Conservation (phyloP, 2,888 invertebrate genomes). For the Stenurella melanura region DNA sequence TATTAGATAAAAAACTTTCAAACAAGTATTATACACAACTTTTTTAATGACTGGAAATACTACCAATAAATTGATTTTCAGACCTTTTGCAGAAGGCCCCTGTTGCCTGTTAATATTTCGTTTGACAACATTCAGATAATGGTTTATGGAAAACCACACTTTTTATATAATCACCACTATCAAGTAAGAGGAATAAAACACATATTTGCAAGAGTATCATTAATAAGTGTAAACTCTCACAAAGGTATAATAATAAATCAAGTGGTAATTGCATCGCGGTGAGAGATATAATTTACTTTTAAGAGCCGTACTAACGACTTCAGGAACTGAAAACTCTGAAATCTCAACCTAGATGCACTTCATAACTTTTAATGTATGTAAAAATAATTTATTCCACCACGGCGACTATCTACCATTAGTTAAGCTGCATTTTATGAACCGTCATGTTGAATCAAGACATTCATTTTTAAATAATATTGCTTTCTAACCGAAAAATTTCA, state of each 20-base stretch:
- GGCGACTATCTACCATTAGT: slow-evolving; percentile 35
- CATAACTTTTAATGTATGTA: slow-evolving; percentile 51
- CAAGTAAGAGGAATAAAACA: slow-evolving; percentile 11
- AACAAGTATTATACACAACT: too few species aligned
- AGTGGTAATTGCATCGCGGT: slow-evolving; percentile 56
- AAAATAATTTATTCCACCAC: slow-evolving; percentile 54
- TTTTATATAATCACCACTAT: neutral
- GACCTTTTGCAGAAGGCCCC: too few species aligned
- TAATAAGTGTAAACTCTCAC: slow-evolving; percentile 48
- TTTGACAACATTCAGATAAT: neutral
- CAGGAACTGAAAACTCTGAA: slow-evolving; percentile 56
- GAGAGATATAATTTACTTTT: slow-evolving; percentile 58
- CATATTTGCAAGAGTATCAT: slow-evolving; percentile 35
- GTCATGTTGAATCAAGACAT: slow-evolving; percentile 28
- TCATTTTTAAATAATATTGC: too few species aligned
- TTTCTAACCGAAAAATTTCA: too few species aligned
- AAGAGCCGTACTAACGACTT: slow-evolving; percentile 57
- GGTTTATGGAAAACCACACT: neutral
- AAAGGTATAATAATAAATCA: slow-evolving; percentile 55
- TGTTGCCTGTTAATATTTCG: too few species aligned
- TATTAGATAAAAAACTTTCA: too few species aligned
- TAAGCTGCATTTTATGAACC: slow-evolving; percentile 40
- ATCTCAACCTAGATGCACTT: slow-evolving; percentile 54
- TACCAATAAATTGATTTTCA: too few species aligned
- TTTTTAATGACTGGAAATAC: too few species aligned